Evolutionary conservation across 2,113 vertebrate genomes (phyloP).

Genomic region (Cryptomyrus ogoouensis): DNA sequence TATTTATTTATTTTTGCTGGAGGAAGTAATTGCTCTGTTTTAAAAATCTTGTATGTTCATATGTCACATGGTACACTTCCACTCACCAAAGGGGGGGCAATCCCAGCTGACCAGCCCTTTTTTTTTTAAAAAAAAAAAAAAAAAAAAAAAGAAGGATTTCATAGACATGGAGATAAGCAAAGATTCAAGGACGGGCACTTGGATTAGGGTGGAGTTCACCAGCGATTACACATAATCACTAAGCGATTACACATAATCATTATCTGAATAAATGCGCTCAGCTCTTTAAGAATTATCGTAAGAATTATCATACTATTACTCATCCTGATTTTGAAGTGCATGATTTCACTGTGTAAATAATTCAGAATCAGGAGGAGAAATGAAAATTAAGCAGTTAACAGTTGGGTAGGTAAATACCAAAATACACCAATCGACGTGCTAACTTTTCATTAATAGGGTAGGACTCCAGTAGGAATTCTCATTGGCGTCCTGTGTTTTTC

Average conservation of each 20-base stretch:
- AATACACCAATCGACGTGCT: constrained; percentile 17
- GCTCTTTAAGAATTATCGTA: constrained; percentile 7
- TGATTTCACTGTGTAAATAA: constrained; percentile 23
- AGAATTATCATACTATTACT: constrained; percentile 3
- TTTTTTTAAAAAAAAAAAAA: neutral
- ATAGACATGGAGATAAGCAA: neutral
- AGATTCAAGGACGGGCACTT: too few relatives aligned
- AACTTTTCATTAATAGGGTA: neutral
- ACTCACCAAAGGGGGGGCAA: neutral
- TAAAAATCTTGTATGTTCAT: neutral
- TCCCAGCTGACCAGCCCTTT: neutral
- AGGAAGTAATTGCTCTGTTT: neutral
- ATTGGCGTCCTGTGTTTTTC: constrained; percentile 3
- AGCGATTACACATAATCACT: constrained; percentile 38
- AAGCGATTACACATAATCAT: constrained; percentile 38
- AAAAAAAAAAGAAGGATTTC: neutral
- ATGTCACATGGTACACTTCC: neutral
- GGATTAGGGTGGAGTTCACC: neutral
- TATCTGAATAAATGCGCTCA: constrained; percentile 15
- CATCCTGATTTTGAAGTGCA: constrained; percentile 20
- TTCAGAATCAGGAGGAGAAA: neutral
- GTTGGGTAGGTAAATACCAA: neutral
- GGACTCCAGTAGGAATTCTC: neutral
- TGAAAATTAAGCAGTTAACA: constrained; percentile 11
- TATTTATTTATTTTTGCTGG: neutral